Percentiles rank a stretch among this genome's conserved stretches.
phyloP scores from a whole-genome alignment of 1,140 invertebrate genomes.

The Bradynema listronoti region DNA sequence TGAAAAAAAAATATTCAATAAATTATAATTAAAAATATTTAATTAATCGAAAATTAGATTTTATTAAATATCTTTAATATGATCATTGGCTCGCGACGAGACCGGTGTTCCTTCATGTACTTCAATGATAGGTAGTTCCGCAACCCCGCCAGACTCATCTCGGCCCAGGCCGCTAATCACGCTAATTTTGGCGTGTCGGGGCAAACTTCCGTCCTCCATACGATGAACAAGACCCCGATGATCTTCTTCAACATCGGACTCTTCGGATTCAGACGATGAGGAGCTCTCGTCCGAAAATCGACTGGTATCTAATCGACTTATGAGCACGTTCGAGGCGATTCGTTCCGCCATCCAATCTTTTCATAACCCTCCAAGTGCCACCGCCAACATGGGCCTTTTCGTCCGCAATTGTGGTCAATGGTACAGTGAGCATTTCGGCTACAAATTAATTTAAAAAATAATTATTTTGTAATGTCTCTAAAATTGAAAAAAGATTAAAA shows the following conservation, averaged over 20 bases:
- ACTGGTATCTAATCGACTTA: conserved; percentile 30
- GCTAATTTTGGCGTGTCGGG: not conserved
- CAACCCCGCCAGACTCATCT: no score
- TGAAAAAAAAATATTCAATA: not conserved
- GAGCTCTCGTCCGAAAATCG: conserved; percentile 26
- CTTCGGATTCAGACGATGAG: conserved; percentile 28
- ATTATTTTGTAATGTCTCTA: conserved; percentile 8
- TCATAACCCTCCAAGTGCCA: conserved; percentile 18
- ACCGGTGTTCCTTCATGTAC: conserved; percentile 21
- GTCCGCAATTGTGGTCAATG: conserved; percentile 36
- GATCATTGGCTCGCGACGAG: no score
- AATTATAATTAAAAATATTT: not conserved
- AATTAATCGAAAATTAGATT: no score
- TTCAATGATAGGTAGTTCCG: conserved; percentile 11
- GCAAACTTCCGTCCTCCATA: not conserved
- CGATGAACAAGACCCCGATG: not conserved
- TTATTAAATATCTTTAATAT: no score
- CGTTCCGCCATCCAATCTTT: conserved; percentile 49
- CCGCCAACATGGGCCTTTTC: conserved; percentile 15
- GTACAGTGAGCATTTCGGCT: conserved; percentile 44
- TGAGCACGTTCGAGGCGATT: conserved; percentile 32
- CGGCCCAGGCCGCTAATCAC: conserved; percentile 2
- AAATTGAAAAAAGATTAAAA: conserved; percentile 15
- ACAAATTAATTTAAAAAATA: not conserved
- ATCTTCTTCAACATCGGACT: conserved; percentile 18